phyloP scores from a whole-genome alignment of 1,140 invertebrate species.

The Notospermus geniculatus region DNA sequence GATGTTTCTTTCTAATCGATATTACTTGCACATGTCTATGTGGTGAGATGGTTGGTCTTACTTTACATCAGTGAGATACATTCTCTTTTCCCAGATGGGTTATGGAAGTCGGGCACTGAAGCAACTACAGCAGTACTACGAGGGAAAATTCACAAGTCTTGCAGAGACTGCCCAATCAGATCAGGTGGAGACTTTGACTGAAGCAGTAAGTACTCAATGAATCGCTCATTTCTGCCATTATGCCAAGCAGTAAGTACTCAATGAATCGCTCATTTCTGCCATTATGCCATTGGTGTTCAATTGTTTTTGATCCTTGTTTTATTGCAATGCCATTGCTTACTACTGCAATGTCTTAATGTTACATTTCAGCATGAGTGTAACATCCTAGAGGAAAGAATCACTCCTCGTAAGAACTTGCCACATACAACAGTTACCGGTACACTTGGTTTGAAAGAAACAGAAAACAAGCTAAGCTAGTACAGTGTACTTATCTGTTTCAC shows the following conservation, averaged over 20 bases:
- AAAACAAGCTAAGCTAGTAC: too few relatives aligned
- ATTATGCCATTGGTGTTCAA: neutral
- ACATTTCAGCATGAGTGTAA: conserved; percentile 6
- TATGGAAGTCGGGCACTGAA: conserved; percentile 85
- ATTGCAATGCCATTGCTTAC: too few relatives aligned
- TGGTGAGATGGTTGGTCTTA: too few relatives aligned
- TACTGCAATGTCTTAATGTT: too few relatives aligned
- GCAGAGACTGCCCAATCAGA: conserved; percentile 33
- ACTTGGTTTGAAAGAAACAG: too few relatives aligned
- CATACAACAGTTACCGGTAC: too few relatives aligned
- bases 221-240: conserved; percentile 86
- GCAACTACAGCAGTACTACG: conserved; percentile 85
- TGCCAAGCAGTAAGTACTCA: conserved; percentile 33
- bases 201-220: conserved; percentile 58
- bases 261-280: neutral
- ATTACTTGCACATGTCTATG: neutral
- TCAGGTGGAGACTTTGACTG: conserved; percentile 27
- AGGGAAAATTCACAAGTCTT: conserved; percentile 73
- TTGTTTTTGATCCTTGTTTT: conserved; percentile 8
- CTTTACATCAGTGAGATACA: too few relatives aligned
- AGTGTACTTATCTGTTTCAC: too few relatives aligned
- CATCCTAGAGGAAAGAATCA: conserved; percentile 46
- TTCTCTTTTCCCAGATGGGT: conserved; percentile 76
- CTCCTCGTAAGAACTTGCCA: conserved; percentile 59
- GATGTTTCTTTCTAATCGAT: too few relatives aligned